These are phyloP conservation scores for Aporophyla nigra DNA, from an alignment of 2,888 invertebrate genomes.

Conservation along the genomic window DNA sequence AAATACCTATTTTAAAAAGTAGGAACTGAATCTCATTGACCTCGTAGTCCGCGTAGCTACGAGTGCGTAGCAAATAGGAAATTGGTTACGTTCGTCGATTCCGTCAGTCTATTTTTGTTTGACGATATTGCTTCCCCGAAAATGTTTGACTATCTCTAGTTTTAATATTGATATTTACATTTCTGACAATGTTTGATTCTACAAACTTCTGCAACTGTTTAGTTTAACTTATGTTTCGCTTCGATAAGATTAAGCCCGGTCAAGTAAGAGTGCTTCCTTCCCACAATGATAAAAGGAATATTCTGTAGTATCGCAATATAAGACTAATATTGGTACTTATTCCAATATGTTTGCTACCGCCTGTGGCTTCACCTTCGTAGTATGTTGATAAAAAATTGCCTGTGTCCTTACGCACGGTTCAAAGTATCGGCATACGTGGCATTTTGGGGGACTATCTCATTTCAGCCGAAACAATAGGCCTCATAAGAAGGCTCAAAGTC, in stretches of 20 bases:
- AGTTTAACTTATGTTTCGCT: not conserved
- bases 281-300: not conserved
- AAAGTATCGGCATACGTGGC: too few relatives aligned
- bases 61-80: conserved; percentile 24
- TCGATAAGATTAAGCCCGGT: not conserved
- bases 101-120: not conserved
- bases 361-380: too few relatives aligned
- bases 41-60: not conserved
- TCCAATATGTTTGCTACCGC: not conserved
- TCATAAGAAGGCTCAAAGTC: too few relatives aligned
- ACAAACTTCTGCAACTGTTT: not conserved
- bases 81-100: conserved; percentile 5
- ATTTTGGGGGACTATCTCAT: too few relatives aligned
- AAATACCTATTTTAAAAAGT: too few relatives aligned
- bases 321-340: not conserved
- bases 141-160: not conserved
- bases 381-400: too few relatives aligned
- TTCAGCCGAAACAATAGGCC: too few relatives aligned
- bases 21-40: not conserved
- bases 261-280: not conserved
- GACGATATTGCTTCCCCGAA: not conserved
- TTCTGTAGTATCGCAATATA: not conserved
- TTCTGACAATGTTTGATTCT: not conserved
- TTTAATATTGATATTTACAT: not conserved
- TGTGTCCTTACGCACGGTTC: too few relatives aligned